phyloP scores from a whole-genome alignment of 2,797 vertebrate species.

The Nothura maculosa region DNA sequence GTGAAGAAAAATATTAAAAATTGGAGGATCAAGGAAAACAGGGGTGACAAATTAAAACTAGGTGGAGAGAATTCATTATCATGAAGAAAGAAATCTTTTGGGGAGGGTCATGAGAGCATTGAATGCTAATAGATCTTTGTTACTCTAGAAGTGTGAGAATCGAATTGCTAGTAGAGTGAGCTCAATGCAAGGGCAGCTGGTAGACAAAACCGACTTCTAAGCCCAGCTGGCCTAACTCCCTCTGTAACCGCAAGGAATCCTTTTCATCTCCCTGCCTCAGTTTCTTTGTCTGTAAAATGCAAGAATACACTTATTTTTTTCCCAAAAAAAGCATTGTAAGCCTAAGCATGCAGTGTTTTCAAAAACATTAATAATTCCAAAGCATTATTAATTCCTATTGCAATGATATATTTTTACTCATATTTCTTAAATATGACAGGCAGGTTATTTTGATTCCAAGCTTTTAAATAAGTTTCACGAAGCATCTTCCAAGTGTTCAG shows the following conservation, averaged over 20 bases:
- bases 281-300: background rate
- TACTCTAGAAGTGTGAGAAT: background rate
- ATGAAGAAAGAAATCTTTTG: conserved; percentile 22
- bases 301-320: background rate
- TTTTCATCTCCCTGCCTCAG: background rate
- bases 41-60: background rate
- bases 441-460: background rate
- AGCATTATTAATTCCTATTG: background rate
- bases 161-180: conserved; percentile 2
- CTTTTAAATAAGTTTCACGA: background rate
- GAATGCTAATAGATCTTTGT: background rate
- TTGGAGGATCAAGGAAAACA: background rate
- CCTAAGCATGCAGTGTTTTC: background rate
- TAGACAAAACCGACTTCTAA: conserved; percentile 18
- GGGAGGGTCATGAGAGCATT: background rate
- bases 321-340: background rate
- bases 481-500: background rate
- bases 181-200: background rate
- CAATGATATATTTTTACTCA: background rate
- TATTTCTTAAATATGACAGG: background rate
- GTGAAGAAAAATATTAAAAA: conserved; percentile 10
- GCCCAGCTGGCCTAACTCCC: background rate
- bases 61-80: background rate
- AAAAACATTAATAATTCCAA: background rate
- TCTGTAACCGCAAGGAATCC: background rate